Evolutionary conservation across 2,797 vertebrate species (phyloP).

Genomic region (Chanos chanos): DNA sequence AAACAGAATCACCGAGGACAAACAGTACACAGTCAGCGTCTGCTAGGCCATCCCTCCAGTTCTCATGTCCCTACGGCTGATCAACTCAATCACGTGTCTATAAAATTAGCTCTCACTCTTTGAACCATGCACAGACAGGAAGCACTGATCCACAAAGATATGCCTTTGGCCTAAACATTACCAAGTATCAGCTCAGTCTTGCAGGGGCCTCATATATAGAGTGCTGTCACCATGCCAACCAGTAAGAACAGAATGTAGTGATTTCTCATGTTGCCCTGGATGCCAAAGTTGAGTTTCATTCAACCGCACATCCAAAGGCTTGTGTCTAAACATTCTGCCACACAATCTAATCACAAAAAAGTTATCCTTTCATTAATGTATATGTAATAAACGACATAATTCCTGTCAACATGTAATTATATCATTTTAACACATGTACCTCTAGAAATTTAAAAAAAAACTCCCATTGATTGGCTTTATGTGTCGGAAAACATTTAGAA

Average conservation of each 20-base stretch:
- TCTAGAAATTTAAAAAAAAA: no score
- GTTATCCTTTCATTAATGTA: no score
- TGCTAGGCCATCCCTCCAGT: neutral
- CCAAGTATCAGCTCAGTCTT: neutral
- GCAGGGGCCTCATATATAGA: neutral
- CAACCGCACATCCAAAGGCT: neutral
- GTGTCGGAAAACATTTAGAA: no score
- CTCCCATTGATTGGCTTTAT: no score
- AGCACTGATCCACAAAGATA: conserved; percentile 33
- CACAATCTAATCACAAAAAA: neutral
- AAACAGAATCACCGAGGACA: no score
- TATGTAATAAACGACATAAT: neutral
- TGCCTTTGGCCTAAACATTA: conserved; percentile 2
- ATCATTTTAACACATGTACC: no score
- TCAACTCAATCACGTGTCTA: neutral
- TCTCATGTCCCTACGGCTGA: neutral
- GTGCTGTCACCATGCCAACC: neutral
- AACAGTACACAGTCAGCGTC: no score
- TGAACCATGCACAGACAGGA: conserved; percentile 4
- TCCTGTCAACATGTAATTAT: neutral
- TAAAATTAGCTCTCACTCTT: conserved; percentile 4
- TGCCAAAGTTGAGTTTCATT: neutral
- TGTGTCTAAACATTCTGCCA: neutral
- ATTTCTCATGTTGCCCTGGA: neutral
- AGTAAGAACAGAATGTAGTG: neutral